These are phyloP conservation scores for Heliconius eleuchia DNA, from an alignment of 1,140 invertebrate species.

Conservation along the genomic window DNA sequence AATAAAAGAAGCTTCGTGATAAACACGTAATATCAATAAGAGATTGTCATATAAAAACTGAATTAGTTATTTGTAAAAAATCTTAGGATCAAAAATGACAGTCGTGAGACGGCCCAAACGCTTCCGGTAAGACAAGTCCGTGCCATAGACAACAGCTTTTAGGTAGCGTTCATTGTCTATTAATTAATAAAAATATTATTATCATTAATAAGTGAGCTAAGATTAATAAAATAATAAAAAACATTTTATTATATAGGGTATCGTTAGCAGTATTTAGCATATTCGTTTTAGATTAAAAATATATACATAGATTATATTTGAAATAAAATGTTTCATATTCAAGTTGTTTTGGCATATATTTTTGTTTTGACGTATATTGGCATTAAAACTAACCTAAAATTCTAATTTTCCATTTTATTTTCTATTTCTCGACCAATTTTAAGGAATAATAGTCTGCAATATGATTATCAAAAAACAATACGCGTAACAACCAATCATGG, in stretches of 20 bases:
- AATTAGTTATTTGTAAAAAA: conserved; percentile 53
- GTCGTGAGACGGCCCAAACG: conserved; percentile 52
- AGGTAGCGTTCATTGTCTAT: not conserved
- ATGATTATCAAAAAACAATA: no score
- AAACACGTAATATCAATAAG: conserved; percentile 40
- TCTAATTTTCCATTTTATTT: not conserved
- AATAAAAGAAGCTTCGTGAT: not conserved
- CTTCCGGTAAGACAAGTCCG: conserved; percentile 49
- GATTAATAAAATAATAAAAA: no score
- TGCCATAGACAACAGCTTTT: not conserved
- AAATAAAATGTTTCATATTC: no score
- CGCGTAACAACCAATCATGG: no score
- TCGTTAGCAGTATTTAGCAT: no score
- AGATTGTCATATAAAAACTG: conserved; percentile 41
- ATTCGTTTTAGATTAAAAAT: no score
- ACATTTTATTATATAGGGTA: no score
- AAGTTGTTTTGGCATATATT: not conserved
- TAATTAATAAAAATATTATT: not conserved
- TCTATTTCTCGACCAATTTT: not conserved
- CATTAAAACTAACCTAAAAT: not conserved
- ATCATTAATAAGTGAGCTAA: no score
- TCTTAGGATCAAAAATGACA: conserved; percentile 67
- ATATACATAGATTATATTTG: not conserved
- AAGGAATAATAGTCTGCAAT: no score
- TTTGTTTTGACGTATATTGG: not conserved